A percentile compares a stretch with the other conserved stretches of the same genome.
Conservation (phyloP, 2,797 vertebrate species). For the Macropus fuliginosus region DNA sequence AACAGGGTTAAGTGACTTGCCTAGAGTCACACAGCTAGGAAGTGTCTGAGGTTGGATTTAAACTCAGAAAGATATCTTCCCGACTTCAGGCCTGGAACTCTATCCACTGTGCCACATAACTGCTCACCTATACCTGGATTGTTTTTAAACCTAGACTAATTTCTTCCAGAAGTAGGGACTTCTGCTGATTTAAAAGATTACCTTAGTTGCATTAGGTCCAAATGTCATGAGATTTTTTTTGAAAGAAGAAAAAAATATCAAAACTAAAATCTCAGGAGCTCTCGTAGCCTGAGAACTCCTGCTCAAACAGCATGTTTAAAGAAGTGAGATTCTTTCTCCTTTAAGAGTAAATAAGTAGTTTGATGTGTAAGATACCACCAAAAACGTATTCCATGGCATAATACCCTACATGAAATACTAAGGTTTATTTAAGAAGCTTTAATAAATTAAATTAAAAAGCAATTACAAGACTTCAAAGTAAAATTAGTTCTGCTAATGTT, state of each 20-base stretch:
- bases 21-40: background rate
- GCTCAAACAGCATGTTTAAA: conserved; percentile 57
- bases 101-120: background rate
- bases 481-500: conserved; percentile 58
- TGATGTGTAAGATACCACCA: conserved; percentile 63
- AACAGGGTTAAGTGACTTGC: background rate
- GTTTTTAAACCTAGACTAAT: conserved; percentile 23
- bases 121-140: background rate
- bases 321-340: conserved; percentile 59
- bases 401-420: conserved; percentile 74
- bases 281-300: conserved; percentile 36
- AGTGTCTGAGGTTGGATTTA: background rate
- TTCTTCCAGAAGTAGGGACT: background rate
- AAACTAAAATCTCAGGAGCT: conserved; percentile 46
- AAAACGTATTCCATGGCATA: conserved; percentile 69
- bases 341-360: conserved; percentile 62
- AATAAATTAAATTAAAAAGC: conserved; percentile 66
- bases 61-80: background rate
- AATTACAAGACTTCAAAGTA: conserved; percentile 69
- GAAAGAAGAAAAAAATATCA: conserved; percentile 58
- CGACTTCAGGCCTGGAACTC: background rate
- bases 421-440: conserved; percentile 75
- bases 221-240: conserved; percentile 19
- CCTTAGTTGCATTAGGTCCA: background rate
- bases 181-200: background rate